A percentile compares a stretch with the other conserved stretches of the same genome.
These are phyloP conservation scores for Caenorhabditis parvicauda DNA, from an alignment of 2,888 invertebrate genomes.

Conservation along the genomic window DNA sequence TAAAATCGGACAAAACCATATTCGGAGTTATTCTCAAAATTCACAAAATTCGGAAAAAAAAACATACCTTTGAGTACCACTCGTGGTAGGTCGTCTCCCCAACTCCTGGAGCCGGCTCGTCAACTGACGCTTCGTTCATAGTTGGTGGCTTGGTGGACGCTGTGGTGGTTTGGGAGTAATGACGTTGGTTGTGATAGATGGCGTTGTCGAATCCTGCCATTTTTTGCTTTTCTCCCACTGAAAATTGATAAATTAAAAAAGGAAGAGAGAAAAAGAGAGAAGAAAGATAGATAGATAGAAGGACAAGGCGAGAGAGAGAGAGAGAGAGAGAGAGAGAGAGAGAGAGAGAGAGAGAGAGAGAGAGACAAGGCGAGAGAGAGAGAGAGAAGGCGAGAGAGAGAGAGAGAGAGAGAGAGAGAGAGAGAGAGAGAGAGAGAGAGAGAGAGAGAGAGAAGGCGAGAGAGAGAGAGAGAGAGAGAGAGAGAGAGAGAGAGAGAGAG, in stretches of 20 bases:
- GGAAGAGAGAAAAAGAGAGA: neutral
- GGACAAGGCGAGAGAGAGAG: too few species aligned
- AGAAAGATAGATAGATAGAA: neutral
- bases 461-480: too few species aligned
- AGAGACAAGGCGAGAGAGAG: too few species aligned
- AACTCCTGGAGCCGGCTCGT: conserved; percentile 46
- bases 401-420: neutral
- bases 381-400: neutral
- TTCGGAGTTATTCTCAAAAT: too few species aligned
- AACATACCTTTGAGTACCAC: conserved; percentile 53
- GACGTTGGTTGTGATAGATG: conserved; percentile 37
- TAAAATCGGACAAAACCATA: too few species aligned
- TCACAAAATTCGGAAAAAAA: too few species aligned
- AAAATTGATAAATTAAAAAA: conserved; percentile 2
- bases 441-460: too few species aligned
- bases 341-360: too few species aligned
- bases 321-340: too few species aligned
- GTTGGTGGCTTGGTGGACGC: conserved; percentile 26
- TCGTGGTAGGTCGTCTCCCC: conserved; percentile 61
- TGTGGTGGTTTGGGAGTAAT: conserved; percentile 39
- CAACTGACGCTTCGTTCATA: conserved; percentile 9
- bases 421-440: neutral
- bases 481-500: too few species aligned
- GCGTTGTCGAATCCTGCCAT: conserved; percentile 46
- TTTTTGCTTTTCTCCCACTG: conserved; percentile 24